Conservation (phyloP, 2,888 invertebrate genomes). For the Aphidius colemani region DNA sequence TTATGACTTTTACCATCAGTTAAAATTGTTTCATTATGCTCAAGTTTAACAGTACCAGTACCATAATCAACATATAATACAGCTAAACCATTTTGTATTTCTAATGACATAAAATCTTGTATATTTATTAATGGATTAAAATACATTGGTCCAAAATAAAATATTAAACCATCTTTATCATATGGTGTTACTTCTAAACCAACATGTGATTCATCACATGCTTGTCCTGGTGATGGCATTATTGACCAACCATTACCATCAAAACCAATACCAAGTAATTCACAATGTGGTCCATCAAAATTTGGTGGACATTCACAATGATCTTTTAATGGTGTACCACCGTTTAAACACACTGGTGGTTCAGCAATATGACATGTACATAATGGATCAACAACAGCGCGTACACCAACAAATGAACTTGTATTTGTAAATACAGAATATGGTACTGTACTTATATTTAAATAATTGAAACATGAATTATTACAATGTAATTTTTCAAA, state of each 20-base stretch:
- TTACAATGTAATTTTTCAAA: conserved; percentile 75
- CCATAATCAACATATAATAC: conserved; percentile 87
- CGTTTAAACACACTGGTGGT: conserved; percentile 74
- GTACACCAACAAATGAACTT: conserved; percentile 92
- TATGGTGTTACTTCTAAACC: conserved; percentile 70
- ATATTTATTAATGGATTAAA: conserved; percentile 68
- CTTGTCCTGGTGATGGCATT: conserved; percentile 79
- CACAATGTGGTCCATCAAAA: conserved; percentile 86
- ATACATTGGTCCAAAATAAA: conserved; percentile 86
- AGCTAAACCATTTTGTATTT: conserved; percentile 82
- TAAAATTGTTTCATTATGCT: conserved; percentile 72
- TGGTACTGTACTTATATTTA: conserved; percentile 76
- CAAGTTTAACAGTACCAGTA: conserved; percentile 74
- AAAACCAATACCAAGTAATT: conserved; percentile 86
- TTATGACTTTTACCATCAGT: conserved; percentile 86
- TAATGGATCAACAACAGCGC: conserved; percentile 78
- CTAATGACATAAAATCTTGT: conserved; percentile 89
- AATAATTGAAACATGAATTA: conserved; percentile 78
- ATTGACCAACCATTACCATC: conserved; percentile 91
- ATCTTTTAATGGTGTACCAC: conserved; percentile 64
- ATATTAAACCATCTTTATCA: conserved; percentile 76
- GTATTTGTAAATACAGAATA: conserved; percentile 89
- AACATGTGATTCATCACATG: conserved; percentile 79
- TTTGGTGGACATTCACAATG: conserved; percentile 81
- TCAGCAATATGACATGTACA: conserved; percentile 71